Percentiles rank a stretch among this genome's conserved stretches.
phyloP scores from a whole-genome alignment of 2,113 vertebrate species.

The Odontophorus gujanensis region DNA sequence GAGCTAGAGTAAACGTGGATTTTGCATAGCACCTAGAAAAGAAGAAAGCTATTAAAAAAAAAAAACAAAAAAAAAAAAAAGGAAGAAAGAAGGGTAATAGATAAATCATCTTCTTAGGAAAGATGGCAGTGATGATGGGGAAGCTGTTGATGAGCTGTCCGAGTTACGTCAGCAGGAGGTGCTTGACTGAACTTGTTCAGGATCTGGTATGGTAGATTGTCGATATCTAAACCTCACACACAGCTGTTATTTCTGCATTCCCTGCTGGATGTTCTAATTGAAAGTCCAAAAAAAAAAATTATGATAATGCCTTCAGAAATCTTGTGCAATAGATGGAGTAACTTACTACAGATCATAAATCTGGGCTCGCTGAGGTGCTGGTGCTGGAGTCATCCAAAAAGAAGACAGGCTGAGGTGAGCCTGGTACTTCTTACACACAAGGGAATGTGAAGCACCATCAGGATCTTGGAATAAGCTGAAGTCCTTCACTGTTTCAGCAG shows the following conservation, averaged over 20 bases:
- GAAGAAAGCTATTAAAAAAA: not conserved
- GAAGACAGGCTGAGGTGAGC: not conserved
- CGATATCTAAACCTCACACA: not conserved
- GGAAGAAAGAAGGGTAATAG: not conserved
- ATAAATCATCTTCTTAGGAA: not conserved
- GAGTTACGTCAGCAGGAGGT: not conserved
- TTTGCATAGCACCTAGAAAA: not conserved
- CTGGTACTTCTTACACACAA: not conserved
- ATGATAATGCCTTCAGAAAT: not conserved
- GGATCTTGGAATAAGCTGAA: not conserved
- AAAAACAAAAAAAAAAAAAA: not conserved
- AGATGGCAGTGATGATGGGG: not conserved
- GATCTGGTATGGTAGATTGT: not conserved
- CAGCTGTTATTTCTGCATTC: constrained; percentile 10
- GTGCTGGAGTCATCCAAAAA: not conserved
- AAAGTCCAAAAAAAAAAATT: constrained; percentile 3
- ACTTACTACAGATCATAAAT: not conserved
- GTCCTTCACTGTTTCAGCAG: not conserved
- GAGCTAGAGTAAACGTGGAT: not conserved
- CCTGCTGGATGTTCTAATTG: not conserved
- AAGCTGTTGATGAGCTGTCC: constrained; percentile 20
- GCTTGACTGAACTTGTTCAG: not conserved
- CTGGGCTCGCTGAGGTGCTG: not conserved
- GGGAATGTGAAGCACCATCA: not conserved
- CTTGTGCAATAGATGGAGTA: not conserved